A percentile compares a stretch with the other conserved stretches of the same genome.
Conservation (phyloP, 2,113 vertebrate species). For the Collichthys lucidus region DNA sequence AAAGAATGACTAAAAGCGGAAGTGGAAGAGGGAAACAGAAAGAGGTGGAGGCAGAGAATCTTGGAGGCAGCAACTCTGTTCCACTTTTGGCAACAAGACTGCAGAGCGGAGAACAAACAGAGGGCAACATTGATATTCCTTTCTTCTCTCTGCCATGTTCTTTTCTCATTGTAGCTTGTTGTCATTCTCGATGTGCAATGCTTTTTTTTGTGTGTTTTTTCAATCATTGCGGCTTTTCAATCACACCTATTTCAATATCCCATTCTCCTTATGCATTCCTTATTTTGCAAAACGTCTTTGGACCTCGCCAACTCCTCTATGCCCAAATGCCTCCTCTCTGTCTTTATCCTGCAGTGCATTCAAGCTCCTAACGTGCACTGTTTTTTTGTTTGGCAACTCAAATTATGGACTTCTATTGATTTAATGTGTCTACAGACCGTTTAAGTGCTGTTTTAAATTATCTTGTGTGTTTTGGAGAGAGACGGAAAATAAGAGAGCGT, state of each 20-base stretch:
- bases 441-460: conserved; percentile 24
- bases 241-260: conserved; percentile 44
- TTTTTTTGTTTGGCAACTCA: conserved; percentile 34
- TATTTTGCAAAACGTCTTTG: neutral
- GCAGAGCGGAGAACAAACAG: conserved; percentile 30
- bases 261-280: conserved; percentile 14
- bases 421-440: neutral
- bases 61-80: conserved; percentile 40
- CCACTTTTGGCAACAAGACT: conserved; percentile 52
- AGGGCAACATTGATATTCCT: conserved; percentile 33
- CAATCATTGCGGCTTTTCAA: conserved; percentile 32
- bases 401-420: conserved; percentile 20
- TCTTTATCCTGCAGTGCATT: conserved; percentile 24
- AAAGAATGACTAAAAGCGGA: conserved; percentile 37
- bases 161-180: conserved; percentile 24
- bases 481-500: neutral
- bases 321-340: conserved; percentile 12
- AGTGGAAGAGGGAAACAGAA: conserved; percentile 23
- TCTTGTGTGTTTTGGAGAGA: neutral
- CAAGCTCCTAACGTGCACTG: neutral
- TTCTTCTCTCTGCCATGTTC: conserved; percentile 36
- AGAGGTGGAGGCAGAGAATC: conserved; percentile 11
- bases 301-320: conserved; percentile 3
- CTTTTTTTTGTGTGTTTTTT: conserved; percentile 37
- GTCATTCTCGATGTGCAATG: conserved; percentile 46